phyloP scores from a whole-genome alignment of 2,797 vertebrate genomes.

The Pseudotriccus pelzelni region DNA sequence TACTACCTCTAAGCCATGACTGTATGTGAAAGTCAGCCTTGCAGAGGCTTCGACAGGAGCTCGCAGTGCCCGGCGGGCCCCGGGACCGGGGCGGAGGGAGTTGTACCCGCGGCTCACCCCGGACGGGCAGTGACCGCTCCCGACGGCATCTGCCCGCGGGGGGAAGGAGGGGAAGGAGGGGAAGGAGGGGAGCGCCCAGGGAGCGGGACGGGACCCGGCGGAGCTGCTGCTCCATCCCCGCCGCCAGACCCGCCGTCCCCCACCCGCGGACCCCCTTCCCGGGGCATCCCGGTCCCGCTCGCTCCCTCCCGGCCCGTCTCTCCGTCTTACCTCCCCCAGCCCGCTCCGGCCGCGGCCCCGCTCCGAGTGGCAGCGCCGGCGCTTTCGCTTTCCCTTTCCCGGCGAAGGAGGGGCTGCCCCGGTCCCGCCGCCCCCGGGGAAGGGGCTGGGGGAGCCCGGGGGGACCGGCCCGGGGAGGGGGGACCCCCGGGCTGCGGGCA shows the following conservation, averaged over 20 bases:
- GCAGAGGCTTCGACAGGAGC: not conserved
- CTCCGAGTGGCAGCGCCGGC: not conserved
- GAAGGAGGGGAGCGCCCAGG: not conserved
- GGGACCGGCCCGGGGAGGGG: no score
- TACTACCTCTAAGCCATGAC: not conserved
- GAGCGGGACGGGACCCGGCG: fast-evolving
- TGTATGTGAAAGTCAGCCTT: not conserved
- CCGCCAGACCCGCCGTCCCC: not conserved
- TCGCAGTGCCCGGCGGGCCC: not conserved
- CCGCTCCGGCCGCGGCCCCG: not conserved
- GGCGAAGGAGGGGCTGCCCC: not conserved
- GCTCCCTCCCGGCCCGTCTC: not conserved
- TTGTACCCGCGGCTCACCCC: not conserved
- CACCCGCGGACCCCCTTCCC: not conserved
- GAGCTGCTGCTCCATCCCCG: not conserved
- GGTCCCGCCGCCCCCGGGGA: not conserved
- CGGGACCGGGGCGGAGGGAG: not conserved
- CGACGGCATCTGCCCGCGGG: not conserved
- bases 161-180: not conserved
- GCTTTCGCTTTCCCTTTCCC: slow-evolving; percentile 50
- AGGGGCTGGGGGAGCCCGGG: not conserved
- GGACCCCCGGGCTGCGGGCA: not conserved
- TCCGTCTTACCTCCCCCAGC: not conserved
- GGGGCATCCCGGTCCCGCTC: no score
- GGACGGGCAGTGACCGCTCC: fast-evolving